phyloP scores from a whole-genome alignment of 2,888 invertebrate genomes.

The Ichneumoninae sp. region DNA sequence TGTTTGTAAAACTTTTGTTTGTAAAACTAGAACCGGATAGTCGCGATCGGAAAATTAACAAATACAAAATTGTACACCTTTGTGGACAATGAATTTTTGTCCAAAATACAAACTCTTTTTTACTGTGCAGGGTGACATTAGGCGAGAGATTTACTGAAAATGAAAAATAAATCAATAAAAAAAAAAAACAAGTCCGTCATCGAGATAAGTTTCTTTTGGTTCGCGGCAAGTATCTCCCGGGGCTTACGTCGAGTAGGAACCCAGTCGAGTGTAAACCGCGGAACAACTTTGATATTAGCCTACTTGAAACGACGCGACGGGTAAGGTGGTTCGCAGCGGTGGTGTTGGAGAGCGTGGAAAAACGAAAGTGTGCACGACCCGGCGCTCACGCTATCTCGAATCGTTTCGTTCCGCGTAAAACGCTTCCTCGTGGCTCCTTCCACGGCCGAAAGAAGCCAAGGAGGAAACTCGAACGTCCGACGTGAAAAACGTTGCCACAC shows the following conservation, averaged over 20 bases:
- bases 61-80: too few relatives aligned
- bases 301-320: constrained; percentile 23
- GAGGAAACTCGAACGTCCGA: constrained; percentile 62
- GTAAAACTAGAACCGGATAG: too few relatives aligned
- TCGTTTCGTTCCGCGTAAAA: constrained; percentile 57
- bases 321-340: constrained; percentile 15
- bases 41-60: too few relatives aligned
- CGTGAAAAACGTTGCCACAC: constrained; percentile 20
- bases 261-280: constrained; percentile 54
- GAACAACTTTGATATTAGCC: constrained; percentile 42
- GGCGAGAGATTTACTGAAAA: neutral
- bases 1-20: too few relatives aligned
- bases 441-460: constrained; percentile 70
- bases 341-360: constrained; percentile 67
- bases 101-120: too few relatives aligned
- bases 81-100: too few relatives aligned
- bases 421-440: constrained; percentile 44
- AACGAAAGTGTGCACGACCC: constrained; percentile 67
- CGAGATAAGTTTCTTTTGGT: neutral
- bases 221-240: neutral
- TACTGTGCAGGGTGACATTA: neutral
- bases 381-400: constrained; percentile 56
- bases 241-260: constrained; percentile 12
- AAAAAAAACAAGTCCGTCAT: neutral
- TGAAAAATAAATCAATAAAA: neutral